Conservation (phyloP, 1,140 invertebrate species). For the Anagrus nilaparvatae region DNA sequence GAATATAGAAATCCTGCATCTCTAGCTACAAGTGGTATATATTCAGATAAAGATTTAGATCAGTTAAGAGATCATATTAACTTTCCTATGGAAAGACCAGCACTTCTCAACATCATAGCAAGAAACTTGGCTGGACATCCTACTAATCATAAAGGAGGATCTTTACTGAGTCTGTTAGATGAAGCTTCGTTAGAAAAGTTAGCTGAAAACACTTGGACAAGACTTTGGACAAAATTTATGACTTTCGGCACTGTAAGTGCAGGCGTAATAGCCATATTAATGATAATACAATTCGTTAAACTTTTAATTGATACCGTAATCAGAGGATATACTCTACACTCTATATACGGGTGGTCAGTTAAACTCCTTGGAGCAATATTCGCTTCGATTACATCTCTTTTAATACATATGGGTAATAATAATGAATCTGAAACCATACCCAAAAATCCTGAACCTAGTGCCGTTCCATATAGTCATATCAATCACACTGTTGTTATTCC, state of each 20-base stretch:
- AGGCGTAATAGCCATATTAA: slow-evolving; percentile 3
- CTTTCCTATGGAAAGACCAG: slow-evolving; percentile 16
- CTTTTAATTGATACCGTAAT: slow-evolving; percentile 7
- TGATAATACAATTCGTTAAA: slow-evolving; percentile 5
- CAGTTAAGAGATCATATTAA: too few species aligned
- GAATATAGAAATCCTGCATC: slow-evolving; percentile 10
- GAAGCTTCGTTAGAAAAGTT: slow-evolving; percentile 12
- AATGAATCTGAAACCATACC: too few species aligned
- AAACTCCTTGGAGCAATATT: too few species aligned
- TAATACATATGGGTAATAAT: too few species aligned
- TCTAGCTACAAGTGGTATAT: too few species aligned
- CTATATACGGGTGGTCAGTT: slow-evolving; percentile 12
- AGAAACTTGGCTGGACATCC: slow-evolving; percentile 4
- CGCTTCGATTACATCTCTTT: too few species aligned
- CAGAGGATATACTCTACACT: slow-evolving; percentile 12
- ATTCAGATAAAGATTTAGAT: too few species aligned
- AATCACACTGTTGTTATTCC: too few species aligned
- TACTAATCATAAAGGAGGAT: neutral
- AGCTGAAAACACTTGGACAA: slow-evolving; percentile 9
- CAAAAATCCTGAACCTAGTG: too few species aligned
- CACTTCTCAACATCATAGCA: slow-evolving; percentile 17
- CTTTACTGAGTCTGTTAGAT: slow-evolving; percentile 8
- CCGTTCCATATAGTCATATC: too few species aligned
- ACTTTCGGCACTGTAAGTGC: slow-evolving; percentile 15
- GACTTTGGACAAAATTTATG: slow-evolving; percentile 12